phyloP scores from a whole-genome alignment of 1,140 invertebrate genomes.

The Lepidurus apus region DNA sequence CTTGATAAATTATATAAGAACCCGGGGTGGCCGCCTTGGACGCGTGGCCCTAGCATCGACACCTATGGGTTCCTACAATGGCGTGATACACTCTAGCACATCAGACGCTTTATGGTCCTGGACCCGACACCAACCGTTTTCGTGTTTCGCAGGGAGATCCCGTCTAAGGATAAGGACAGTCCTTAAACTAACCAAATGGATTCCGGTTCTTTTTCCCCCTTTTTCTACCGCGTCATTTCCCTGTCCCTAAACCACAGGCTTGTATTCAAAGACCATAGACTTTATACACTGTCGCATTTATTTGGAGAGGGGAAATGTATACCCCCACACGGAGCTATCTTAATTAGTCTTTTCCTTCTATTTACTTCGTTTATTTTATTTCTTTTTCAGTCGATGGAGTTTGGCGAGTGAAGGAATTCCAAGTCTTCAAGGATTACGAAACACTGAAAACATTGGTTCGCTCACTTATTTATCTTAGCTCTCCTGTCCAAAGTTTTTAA shows the following conservation, averaged over 20 bases:
- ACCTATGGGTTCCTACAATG: neutral
- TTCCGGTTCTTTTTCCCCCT: neutral
- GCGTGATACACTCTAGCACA: slow-evolving; percentile 18
- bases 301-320: no score
- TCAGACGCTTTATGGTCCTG: neutral
- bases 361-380: no score
- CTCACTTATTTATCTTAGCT: no score
- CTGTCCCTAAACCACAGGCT: neutral
- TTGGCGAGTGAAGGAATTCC: no score
- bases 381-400: no score
- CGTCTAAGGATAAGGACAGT: neutral
- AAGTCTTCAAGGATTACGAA: no score
- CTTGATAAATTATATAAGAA: slow-evolving; percentile 5
- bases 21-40: neutral
- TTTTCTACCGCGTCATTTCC: neutral
- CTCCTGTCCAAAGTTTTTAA: no score
- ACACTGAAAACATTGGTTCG: no score
- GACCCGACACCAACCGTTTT: neutral
- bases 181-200: neutral
- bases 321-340: no score
- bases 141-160: neutral
- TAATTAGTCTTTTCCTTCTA: no score
- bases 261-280: no score
- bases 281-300: no score
- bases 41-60: neutral